Conservation (phyloP, 2,113 vertebrate genomes). For the crab-eating macaque (Macaca fascicularis) region DNA sequence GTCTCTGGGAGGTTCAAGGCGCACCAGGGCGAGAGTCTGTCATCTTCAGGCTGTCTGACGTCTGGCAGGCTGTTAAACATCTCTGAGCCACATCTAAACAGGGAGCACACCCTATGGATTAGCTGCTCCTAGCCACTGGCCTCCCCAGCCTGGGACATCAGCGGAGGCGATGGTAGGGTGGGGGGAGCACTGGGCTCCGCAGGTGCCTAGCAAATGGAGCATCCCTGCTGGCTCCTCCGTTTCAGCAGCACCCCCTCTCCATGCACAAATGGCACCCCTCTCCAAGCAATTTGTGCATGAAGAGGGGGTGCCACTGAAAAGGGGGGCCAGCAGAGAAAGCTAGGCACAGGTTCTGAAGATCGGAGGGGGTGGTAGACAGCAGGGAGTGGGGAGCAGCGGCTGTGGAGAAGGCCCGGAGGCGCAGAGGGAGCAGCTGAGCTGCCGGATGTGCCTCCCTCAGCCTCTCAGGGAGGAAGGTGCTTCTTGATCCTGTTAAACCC, state of each 20-base stretch:
- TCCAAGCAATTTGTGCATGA: too few species aligned
- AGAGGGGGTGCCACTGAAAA: background rate
- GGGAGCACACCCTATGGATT: accelerated
- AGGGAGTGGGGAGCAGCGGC: background rate
- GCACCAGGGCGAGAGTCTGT: accelerated
- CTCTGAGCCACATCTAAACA: background rate
- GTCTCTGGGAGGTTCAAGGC: background rate
- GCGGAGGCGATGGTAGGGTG: accelerated
- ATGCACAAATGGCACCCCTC: too few species aligned
- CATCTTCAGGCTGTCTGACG: background rate
- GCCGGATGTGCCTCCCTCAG: background rate
- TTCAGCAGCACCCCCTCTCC: too few species aligned
- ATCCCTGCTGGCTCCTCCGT: too few species aligned
- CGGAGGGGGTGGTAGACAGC: too few species aligned
- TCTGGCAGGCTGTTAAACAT: background rate
- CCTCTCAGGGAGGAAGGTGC: background rate
- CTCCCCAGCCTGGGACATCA: background rate
- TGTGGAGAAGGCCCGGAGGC: background rate
- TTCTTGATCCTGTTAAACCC: background rate
- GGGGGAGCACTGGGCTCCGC: accelerated
- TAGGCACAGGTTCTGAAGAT: accelerated
- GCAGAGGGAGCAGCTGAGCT: too few species aligned
- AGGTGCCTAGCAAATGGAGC: accelerated
- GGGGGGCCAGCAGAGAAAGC: background rate
- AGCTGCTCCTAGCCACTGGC: background rate